A percentile compares a stretch with the other conserved stretches of the same genome.
Conservation (phyloP, 2,888 invertebrate genomes). For the Caenorhabditis sp. region DNA sequence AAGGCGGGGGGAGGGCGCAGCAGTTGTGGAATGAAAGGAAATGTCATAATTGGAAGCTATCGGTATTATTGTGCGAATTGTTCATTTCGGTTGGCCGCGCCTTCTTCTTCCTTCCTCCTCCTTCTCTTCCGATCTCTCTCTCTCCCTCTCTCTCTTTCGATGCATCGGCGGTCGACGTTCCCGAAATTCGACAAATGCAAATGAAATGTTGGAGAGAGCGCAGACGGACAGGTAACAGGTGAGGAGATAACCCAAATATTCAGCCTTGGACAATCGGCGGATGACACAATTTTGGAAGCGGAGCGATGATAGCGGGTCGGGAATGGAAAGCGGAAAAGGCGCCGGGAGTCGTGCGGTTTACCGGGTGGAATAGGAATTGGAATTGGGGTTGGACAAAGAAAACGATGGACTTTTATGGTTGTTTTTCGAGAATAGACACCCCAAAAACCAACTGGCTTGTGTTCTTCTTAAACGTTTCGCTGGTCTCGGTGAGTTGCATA, state of each 20-base stretch:
- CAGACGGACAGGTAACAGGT: constrained; percentile 23
- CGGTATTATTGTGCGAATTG: constrained; percentile 55
- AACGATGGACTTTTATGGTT: background rate
- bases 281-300: constrained; percentile 58
- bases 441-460: too few relatives aligned
- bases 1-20: constrained; percentile 3
- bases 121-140: constrained; percentile 14
- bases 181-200: constrained; percentile 54
- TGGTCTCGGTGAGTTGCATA: background rate
- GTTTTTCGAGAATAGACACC: too few relatives aligned
- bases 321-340: background rate
- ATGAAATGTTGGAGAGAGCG: constrained; percentile 9
- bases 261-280: constrained; percentile 33
- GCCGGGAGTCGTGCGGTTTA: constrained; percentile 18
- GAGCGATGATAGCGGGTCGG: constrained; percentile 56
- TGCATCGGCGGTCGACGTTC: constrained; percentile 15
- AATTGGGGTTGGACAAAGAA: background rate
- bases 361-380: constrained; percentile 1
- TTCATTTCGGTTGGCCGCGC: constrained; percentile 60
- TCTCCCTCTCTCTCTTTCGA: constrained; percentile 6
- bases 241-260: constrained; percentile 62
- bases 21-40: constrained; percentile 37
- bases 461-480: background rate
- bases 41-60: constrained; percentile 61
- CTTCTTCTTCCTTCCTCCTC: constrained; percentile 24